Evolutionary conservation across 2,113 vertebrate genomes (phyloP), one percentile per base, ranked within the genome.

Genomic region (Dipodomys spectabilis): DNA sequence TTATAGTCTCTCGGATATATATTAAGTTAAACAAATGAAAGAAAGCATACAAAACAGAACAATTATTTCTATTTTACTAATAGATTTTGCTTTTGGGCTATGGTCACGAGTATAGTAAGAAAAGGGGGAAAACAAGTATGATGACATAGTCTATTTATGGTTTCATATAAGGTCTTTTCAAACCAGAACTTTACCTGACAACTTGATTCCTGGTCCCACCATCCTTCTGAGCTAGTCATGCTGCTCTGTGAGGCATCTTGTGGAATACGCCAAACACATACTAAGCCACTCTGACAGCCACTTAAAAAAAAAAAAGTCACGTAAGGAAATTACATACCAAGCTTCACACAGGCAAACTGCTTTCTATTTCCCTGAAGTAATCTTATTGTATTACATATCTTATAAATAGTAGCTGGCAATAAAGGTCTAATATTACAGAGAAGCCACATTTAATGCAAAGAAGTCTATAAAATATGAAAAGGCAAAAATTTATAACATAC

Each of bases 261-360:
- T 45, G 99, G 99, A 95, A 99, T 97, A 2, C 98, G 98, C 99
- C 99, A 99, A 93, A 99, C 99, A 44, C 99, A 99, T 19, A 99
- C 99, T 90, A 99, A 98, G 39, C 99, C 99, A 90, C 98, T 99
- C 97, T 99, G 99, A 95, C 99, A 99, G 64, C 99, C 99, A 94
- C 99, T 99, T 96, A 12, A 75, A 79, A 98, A 93, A 49, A 49
- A 90, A 86, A 22, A 92, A 80, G 96, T 72, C 5, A 97, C 30
- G 92, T 73, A 91, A 93, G 20, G 2, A 95, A 35, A 79, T 65
- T 81, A 86, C 5, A 72, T 27, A 82, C 11, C 27, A 94, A 84
- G 23, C 44, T 84, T 79, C 72, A 95, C 35, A 94, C 2, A 82
- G 68, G 84, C 91, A 74, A 86, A 83, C 8, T 78, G 23, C 28